Evolutionary conservation across 2,797 vertebrate species (phyloP), one percentile per base, ranked within the genome.

Genomic region (Epinephelus coioides): DNA sequence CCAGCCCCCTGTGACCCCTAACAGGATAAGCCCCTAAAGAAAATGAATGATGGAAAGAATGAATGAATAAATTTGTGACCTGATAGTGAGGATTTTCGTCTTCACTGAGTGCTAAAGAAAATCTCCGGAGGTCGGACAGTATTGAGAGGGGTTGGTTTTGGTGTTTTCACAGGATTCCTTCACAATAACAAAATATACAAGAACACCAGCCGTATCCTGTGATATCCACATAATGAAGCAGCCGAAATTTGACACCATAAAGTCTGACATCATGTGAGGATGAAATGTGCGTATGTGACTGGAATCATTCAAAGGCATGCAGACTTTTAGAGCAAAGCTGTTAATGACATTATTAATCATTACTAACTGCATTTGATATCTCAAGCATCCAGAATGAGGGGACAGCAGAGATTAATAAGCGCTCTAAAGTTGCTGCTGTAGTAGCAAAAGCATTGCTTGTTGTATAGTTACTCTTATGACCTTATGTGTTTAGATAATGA

Each of bases 301-400:
- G 73, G 15, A 62, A 46, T 67, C 14, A 50, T 43, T 76, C 49
- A 77, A 69, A 30, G 3, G 21, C 89, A 91, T 90, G 92, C 92
- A 91, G n/a, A 67, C 34, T 25, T 82, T 87, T 62, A 86, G 71
- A 78, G 81, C 82, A 83, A 86, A 88, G 79, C 54, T 86, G 92
- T 90, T 93, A 93, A 91, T 90, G 21, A 72, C 25, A 57, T 83
- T 82, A 90, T 82, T 75, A 46, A 76, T 76, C 23, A 83, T 71
- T 78, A 84, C 68, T 79, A 19, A 81, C 67, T 76, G 73, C 65
- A 59, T 68, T 5, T 76, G 60, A 60, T 18, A 62, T 78, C 70
- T 63, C 73, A 82, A 84, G 83, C 83, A 84, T 79, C 66, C 60
- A 87, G 69, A 75, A 60, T 75, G 70, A 79, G 78, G 74, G 50